Percentiles rank a stretch among this genome's conserved stretches.
phyloP scores from a whole-genome alignment of 2,888 invertebrate species.

The Carterocephalus palaemon region DNA sequence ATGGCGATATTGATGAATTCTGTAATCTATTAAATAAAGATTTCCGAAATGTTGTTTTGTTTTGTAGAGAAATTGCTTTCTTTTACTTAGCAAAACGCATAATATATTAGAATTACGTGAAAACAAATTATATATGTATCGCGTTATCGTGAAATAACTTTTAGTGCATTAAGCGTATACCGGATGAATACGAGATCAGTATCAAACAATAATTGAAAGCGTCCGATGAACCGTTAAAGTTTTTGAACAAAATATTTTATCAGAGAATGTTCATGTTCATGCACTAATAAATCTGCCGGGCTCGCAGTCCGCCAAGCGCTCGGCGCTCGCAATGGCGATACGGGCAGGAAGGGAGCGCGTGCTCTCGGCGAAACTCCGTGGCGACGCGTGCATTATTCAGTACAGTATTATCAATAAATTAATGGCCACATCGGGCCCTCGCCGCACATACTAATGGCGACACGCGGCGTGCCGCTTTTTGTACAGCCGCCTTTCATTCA shows the following conservation, averaged over 20 bases:
- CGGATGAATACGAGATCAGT: neutral
- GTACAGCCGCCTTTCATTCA: conserved; percentile 56
- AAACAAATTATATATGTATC: no score
- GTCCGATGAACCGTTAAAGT: conserved; percentile 6
- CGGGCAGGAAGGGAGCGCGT: conserved; percentile 63
- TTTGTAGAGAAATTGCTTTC: no score
- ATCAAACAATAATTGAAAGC: neutral
- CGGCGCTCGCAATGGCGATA: conserved; percentile 26
- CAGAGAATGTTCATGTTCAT: conserved; percentile 20
- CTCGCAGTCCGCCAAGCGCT: conserved; percentile 16
- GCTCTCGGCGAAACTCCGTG: conserved; percentile 46
- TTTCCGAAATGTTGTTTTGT: no score
- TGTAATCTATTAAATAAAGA: no score
- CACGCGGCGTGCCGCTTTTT: conserved; percentile 71
- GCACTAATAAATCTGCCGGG: conserved; percentile 26
- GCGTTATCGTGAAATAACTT: no score
- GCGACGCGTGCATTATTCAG: conserved; percentile 65
- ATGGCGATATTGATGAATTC: no score
- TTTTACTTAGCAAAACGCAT: no score
- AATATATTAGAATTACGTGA: no score
- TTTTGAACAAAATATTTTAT: conserved; percentile 19
- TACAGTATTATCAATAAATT: conserved; percentile 73
- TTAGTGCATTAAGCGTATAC: no score
- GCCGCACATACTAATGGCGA: conserved; percentile 73
- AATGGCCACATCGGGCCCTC: conserved; percentile 68